Evolutionary conservation across 1,140 invertebrate species (phyloP), one percentile per base, ranked within the genome.

Genomic region (Schlechtendalia chinensis): DNA sequence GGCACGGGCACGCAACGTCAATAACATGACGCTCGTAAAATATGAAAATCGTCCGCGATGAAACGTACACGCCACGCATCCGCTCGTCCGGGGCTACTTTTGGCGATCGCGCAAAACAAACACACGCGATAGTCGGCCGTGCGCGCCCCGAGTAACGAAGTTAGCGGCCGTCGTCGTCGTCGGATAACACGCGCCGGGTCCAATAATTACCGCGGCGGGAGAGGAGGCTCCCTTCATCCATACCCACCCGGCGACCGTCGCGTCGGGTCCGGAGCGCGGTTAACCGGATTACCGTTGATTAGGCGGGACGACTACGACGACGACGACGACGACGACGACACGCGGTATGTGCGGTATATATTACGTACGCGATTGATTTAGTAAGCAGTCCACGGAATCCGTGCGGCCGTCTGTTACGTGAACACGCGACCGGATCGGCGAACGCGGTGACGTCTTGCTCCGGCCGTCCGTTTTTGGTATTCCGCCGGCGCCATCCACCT

Each of bases 201-300:
- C 58, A 79, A 79, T 79, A 79, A 79, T 79, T 79, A 79, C 32
- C 56, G n/a, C n/a, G n/a, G n/a, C n/a, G n/a, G n/a, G n/a, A n/a
- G n/a, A 22, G 19, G 74, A 24, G 74, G 39, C 45, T 58, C 74
- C 74, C 19, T 59, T 58, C n/a, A n/a, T n/a, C n/a, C n/a, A n/a
- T n/a, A n/a, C n/a, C n/a, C n/a, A n/a, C n/a, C n/a, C n/a, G n/a
- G n/a, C n/a, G n/a, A n/a, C n/a, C n/a, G n/a, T n/a, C n/a, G n/a
- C n/a, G n/a, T n/a, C n/a, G n/a, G 58, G 75, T 79, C 75, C 75
- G 39, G 39, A 50, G 75, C 50, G 45, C 24, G 22, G 29, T 79
- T 79, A 79, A 79, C 75, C 39, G 75, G 75, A 79, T 79, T 79
- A 79, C 39, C 22, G 75, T 61, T 79, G 58, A 79, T 79, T 79